Evolutionary conservation across 2,113 vertebrate genomes (phyloP).

Genomic region (Dascyllus trimaculatus): DNA sequence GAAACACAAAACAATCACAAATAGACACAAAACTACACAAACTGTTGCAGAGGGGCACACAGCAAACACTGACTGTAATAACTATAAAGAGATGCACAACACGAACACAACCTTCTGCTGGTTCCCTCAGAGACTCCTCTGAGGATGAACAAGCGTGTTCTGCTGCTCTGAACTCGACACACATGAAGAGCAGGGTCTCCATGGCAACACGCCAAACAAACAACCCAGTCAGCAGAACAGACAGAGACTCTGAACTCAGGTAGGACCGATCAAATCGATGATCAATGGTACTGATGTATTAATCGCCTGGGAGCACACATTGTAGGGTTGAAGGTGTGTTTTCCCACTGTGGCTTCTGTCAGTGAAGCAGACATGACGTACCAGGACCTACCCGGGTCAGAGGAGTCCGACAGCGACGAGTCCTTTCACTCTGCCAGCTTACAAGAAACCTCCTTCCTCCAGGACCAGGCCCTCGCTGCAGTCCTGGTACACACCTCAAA

Average conservation of each 20-base stretch:
- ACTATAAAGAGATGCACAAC: no score
- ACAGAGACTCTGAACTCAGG: slow-evolving; percentile 42
- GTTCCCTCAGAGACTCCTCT: slow-evolving; percentile 86
- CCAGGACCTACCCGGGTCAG: background rate
- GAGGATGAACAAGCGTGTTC: slow-evolving; percentile 82
- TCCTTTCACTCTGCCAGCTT: background rate
- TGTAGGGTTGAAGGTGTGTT: slow-evolving; percentile 6
- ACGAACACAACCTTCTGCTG: background rate
- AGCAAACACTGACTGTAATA: no score
- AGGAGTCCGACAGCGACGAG: slow-evolving; percentile 17
- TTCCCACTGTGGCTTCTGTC: slow-evolving; percentile 18
- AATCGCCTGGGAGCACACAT: no score
- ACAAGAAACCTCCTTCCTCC: background rate
- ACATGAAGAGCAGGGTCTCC: slow-evolving; percentile 8
- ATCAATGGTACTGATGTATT: no score
- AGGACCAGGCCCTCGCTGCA: background rate
- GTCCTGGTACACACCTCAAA: slow-evolving; percentile 7
- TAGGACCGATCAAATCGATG: background rate
- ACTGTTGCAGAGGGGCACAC: no score
- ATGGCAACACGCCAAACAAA: background rate
- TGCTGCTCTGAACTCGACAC: background rate
- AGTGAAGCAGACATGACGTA: slow-evolving; percentile 60
- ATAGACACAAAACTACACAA: no score
- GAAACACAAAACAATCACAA: no score
- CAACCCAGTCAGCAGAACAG: background rate